These are phyloP conservation scores for Misgurnus mizolepis DNA, from an alignment of 2,113 vertebrate genomes.

Conservation along the genomic window DNA sequence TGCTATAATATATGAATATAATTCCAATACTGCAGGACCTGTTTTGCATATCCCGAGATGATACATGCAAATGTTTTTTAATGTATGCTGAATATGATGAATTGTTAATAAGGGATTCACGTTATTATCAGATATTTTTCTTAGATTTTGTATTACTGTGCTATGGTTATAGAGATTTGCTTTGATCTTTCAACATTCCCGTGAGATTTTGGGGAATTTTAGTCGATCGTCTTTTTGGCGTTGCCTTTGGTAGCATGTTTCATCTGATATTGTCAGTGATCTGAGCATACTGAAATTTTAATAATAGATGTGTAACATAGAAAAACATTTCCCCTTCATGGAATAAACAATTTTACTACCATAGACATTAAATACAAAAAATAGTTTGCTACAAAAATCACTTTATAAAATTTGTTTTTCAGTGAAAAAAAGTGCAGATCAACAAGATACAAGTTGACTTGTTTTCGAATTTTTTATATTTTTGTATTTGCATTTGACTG, in stretches of 20 bases:
- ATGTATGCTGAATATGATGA: slow-evolving; percentile 30
- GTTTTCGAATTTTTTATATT: no score
- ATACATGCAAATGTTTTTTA: slow-evolving; percentile 29
- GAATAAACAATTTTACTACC: background rate
- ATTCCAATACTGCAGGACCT: background rate
- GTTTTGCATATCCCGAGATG: slow-evolving; percentile 24
- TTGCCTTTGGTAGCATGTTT: background rate
- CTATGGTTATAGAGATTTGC: slow-evolving; percentile 7
- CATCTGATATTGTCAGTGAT: background rate
- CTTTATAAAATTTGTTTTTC: background rate
- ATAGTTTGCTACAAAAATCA: no score
- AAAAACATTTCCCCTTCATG: background rate
- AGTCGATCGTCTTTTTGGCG: background rate
- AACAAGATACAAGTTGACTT: no score
- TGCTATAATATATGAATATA: background rate
- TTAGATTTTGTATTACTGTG: background rate
- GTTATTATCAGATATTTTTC: slow-evolving; percentile 20
- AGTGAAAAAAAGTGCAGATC: no score
- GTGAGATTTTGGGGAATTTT: background rate
- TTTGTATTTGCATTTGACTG: no score
- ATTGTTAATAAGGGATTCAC: slow-evolving; percentile 43
- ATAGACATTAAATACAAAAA: background rate
- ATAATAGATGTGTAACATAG: background rate
- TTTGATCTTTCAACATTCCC: slow-evolving; percentile 39
- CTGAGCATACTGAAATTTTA: background rate